Percentiles rank a stretch among this genome's conserved stretches.
phyloP scores from a whole-genome alignment of 1,140 invertebrate species.

The Colletes gigas region DNA sequence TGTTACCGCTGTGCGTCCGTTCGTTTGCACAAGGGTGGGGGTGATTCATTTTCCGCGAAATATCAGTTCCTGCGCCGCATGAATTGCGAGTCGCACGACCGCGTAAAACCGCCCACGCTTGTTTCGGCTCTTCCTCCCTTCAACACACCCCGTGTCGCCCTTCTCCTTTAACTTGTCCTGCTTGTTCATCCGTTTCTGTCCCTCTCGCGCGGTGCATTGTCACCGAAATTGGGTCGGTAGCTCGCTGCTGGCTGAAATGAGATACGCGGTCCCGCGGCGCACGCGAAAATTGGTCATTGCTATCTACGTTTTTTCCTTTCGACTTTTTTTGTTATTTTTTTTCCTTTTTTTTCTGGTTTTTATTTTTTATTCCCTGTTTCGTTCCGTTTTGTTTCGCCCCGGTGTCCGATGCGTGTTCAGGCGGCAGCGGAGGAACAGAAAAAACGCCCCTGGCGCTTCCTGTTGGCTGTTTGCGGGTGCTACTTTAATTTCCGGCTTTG shows the following conservation, averaged over 20 bases:
- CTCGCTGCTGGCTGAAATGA: slow-evolving; percentile 42
- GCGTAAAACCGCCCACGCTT: slow-evolving; percentile 59
- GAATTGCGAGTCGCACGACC: slow-evolving; percentile 68
- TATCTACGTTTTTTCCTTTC: not conserved
- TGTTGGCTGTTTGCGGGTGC: slow-evolving; percentile 4
- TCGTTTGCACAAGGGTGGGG: slow-evolving; percentile 69
- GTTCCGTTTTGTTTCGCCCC: not conserved
- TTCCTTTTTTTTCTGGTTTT: too few species aligned
- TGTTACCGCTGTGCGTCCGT: slow-evolving; percentile 72
- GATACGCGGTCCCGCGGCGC: slow-evolving; percentile 32
- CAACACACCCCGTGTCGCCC: not conserved
- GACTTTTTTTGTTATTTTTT: too few species aligned
- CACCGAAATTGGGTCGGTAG: slow-evolving; percentile 54
- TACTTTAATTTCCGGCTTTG: slow-evolving; percentile 36
- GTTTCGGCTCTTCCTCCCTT: slow-evolving; percentile 15
- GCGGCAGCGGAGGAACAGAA: not conserved
- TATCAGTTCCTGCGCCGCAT: slow-evolving; percentile 77
- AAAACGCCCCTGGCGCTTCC: slow-evolving; percentile 5
- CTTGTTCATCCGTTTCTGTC: slow-evolving; percentile 48
- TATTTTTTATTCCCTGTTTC: too few species aligned
- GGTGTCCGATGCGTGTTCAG: slow-evolving; percentile 13
- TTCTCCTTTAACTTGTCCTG: slow-evolving; percentile 10
- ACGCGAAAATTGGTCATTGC: slow-evolving; percentile 38
- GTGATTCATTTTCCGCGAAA: slow-evolving; percentile 79
- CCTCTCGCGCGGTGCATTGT: slow-evolving; percentile 58